These are phyloP conservation scores for Suncus etruscus DNA, from an alignment of 2,113 vertebrate genomes.

Conservation along the genomic window DNA sequence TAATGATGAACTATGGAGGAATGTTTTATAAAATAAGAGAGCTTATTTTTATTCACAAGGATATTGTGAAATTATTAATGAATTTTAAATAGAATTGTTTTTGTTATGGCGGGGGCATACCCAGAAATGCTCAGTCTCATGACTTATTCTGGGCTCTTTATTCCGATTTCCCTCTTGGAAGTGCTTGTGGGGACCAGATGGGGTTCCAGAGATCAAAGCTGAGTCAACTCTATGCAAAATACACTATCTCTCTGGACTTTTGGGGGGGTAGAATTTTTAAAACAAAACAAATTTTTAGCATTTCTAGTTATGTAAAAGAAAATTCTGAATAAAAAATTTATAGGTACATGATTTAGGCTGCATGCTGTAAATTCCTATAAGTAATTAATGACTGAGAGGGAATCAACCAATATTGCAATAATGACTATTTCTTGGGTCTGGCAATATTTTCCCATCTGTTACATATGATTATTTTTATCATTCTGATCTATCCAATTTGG, in stretches of 20 bases:
- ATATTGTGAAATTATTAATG: not conserved
- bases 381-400: not conserved
- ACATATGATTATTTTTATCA: not conserved
- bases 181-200: too few relatives aligned
- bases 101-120: too few relatives aligned
- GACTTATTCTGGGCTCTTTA: too few relatives aligned
- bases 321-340: constrained; percentile 1
- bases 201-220: too few relatives aligned
- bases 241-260: too few relatives aligned
- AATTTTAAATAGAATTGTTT: too few relatives aligned
- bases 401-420: not conserved
- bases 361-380: not conserved
- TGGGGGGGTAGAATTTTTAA: not conserved
- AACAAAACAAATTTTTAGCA: constrained; percentile 12
- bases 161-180: too few relatives aligned
- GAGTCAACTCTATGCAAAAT: too few relatives aligned
- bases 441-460: not conserved
- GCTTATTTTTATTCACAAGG: not conserved
- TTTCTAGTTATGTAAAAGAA: not conserved
- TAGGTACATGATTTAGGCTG: not conserved
- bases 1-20: not conserved
- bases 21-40: not conserved
- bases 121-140: too few relatives aligned
- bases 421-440: not conserved
- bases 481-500: not conserved